These are phyloP conservation scores for Pardosa pseudoannulata DNA, from an alignment of 2,888 invertebrate species.

Conservation along the genomic window DNA sequence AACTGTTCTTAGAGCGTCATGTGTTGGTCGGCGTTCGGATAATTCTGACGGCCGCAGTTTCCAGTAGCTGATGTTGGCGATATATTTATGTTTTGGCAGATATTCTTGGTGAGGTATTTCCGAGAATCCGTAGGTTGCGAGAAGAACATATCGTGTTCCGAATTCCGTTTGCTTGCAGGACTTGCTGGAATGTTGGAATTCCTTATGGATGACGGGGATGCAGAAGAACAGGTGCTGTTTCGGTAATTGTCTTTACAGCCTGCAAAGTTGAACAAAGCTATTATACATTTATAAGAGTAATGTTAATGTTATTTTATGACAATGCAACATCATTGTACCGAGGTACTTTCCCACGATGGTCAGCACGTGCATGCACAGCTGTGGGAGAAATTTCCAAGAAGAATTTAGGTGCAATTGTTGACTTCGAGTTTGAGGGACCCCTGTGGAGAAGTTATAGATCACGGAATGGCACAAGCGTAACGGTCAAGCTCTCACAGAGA, in stretches of 20 bases:
- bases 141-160: slow-evolving; percentile 53
- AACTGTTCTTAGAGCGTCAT: slow-evolving; percentile 52
- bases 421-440: too few species aligned
- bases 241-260: slow-evolving; percentile 65
- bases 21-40: slow-evolving; percentile 32
- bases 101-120: slow-evolving; percentile 14
- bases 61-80: background rate
- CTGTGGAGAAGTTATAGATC: too few species aligned
- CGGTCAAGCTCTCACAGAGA: too few species aligned
- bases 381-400: too few species aligned
- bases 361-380: too few species aligned
- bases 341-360: too few species aligned
- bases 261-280: too few species aligned
- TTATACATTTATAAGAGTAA: too few species aligned
- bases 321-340: too few species aligned
- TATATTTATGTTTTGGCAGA: slow-evolving; percentile 9
- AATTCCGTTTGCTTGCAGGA: slow-evolving; percentile 32
- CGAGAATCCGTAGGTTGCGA: background rate
- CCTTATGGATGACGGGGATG: slow-evolving; percentile 27
- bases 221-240: slow-evolving; percentile 55
- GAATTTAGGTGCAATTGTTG: too few species aligned
- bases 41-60: slow-evolving; percentile 33
- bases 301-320: too few species aligned
- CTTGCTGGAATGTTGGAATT: slow-evolving; percentile 26
- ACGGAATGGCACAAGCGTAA: too few species aligned